Evolutionary conservation across 2,888 invertebrate species (phyloP).

Genomic region (Timandra comae): DNA sequence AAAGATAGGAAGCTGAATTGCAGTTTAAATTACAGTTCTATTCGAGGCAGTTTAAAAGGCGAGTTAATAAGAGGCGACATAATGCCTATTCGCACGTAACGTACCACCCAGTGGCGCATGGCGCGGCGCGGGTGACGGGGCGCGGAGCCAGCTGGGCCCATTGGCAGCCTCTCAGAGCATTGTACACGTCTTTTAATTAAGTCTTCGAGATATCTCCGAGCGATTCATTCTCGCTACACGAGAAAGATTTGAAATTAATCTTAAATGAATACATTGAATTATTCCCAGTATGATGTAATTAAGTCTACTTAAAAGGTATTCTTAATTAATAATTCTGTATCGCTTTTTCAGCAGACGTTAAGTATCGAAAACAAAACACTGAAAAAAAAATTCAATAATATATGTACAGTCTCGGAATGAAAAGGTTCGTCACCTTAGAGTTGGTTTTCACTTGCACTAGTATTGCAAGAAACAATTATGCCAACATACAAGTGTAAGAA

Average conservation of each 20-base stretch:
- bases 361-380: too few species aligned
- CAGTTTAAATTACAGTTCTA: conserved; percentile 17
- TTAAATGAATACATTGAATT: background rate
- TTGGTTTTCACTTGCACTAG: too few species aligned
- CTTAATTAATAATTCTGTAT: too few species aligned
- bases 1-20: conserved; percentile 16
- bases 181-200: conserved; percentile 1
- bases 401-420: too few species aligned
- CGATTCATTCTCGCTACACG: too few species aligned
- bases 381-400: too few species aligned
- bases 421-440: too few species aligned
- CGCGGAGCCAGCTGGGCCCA: background rate
- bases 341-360: too few species aligned
- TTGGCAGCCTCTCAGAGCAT: background rate
- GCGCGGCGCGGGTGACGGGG: background rate
- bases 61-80: conserved; percentile 17
- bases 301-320: too few species aligned
- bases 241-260: too few species aligned
- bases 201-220: background rate
- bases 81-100: conserved; percentile 4
- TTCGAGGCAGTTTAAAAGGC: conserved; percentile 11
- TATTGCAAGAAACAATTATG: too few species aligned
- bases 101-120: background rate
- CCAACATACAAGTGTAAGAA: too few species aligned
- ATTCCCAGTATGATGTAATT: background rate